Evolutionary conservation across 2,113 vertebrate species (phyloP), one percentile per base, ranked within the genome.

Genomic region (Centropus bengalensis): DNA sequence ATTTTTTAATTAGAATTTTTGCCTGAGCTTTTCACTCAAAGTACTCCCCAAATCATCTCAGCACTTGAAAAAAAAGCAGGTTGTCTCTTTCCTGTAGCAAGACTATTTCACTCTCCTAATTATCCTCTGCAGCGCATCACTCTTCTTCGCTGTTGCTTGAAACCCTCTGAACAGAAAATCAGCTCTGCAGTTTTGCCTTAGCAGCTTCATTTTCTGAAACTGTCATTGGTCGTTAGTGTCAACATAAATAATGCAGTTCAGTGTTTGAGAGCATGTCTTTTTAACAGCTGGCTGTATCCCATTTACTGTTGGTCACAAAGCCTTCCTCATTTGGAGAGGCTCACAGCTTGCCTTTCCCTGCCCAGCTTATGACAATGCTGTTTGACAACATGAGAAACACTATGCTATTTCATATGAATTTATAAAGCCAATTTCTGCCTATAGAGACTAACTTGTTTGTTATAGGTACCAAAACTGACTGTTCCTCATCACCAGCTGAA

Each of bases 371-470:
- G 4, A 56, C 36, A 86, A 40, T 14, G 10, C 44, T 17, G 14
- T 27, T 27, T 88, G 90, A 93, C 90, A 88, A 80, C 1, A 10
- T 14, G 33, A 90, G 51, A 71, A 90, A 83, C 32, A 67, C 68
- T 30, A 26, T 5, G 28, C 38, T 86, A 59, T 79, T 93, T 77
- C 5, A 3, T 26, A 59, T 17, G 38, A 80, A 93, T 83, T 93
- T 91, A 93, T 81, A 94, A 92, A 90, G 52, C 36, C 51, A 88
- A 59, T 75, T 88, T 23, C 73, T 88, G 68, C 76, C 86, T 68
- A 22, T 44, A 33, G 76, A 96, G 82, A 90, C 82, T 42, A 93
- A 83, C 33, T 81, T 70, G 52, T 4, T 94, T 96, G 83, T 86
- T 88, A 52, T 2, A 59, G 32, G 56, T 13, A 81, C 45, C 20